Evolutionary conservation across 2,888 invertebrate genomes (phyloP).

Genomic region (Acleris laterana): DNA sequence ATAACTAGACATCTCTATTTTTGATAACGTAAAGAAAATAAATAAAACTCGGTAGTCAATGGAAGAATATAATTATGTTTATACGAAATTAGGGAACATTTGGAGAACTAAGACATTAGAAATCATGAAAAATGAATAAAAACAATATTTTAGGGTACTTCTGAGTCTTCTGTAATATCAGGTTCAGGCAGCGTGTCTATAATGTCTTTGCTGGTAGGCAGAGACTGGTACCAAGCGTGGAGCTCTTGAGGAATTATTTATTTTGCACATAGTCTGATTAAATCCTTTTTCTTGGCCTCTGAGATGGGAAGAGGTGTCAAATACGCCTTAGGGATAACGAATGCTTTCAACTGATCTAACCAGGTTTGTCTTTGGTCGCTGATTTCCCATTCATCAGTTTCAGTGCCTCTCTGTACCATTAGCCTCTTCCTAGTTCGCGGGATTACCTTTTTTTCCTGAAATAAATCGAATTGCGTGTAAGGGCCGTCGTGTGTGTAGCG

Average conservation of each 20-base stretch:
- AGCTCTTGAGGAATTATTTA: slow-evolving; percentile 21
- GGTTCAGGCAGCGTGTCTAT: slow-evolving; percentile 14
- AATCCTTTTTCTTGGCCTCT: slow-evolving; percentile 16
- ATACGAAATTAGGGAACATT: too few species aligned
- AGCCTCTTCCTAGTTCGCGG: slow-evolving; percentile 1
- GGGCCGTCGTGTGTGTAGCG: slow-evolving; percentile 6
- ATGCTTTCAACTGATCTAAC: slow-evolving; percentile 4
- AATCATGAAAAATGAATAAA: background rate
- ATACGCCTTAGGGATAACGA: slow-evolving; percentile 9
- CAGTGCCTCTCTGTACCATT: background rate
- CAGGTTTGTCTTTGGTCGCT: background rate
- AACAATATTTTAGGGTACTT: background rate
- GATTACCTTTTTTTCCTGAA: slow-evolving; percentile 1
- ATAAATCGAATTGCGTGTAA: slow-evolving; percentile 5
- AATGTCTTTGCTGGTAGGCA: slow-evolving; percentile 11
- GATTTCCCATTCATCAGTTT: too few species aligned
- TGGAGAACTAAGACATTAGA: background rate
- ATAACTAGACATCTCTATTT: too few species aligned
- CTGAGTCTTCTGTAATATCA: slow-evolving; percentile 14
- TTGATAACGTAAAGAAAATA: too few species aligned
- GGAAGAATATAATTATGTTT: too few species aligned
- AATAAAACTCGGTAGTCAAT: too few species aligned
- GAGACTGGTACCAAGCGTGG: slow-evolving; percentile 11
- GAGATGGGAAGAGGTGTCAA: slow-evolving; percentile 5
- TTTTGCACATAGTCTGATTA: slow-evolving; percentile 13